Evolutionary conservation across 2,797 vertebrate species (phyloP).

Genomic region (Coreius guichenoti): DNA sequence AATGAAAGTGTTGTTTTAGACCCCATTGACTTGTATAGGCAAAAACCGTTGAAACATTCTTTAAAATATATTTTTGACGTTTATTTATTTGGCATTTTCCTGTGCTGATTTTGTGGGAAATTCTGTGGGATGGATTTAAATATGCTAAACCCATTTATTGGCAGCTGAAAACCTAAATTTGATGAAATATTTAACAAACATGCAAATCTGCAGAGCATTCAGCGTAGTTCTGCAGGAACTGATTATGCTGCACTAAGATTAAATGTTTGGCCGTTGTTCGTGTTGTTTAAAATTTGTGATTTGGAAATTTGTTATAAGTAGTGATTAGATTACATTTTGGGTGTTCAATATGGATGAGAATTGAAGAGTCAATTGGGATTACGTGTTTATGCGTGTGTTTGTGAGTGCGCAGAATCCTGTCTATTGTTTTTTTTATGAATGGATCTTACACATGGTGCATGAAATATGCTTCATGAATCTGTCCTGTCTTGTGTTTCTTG

Average conservation of each 20-base stretch:
- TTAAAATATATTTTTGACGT: background rate
- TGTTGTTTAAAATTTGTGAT: background rate
- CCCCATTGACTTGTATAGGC: background rate
- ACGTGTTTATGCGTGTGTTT: background rate
- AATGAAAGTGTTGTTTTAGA: background rate
- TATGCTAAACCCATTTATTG: background rate
- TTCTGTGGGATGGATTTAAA: background rate
- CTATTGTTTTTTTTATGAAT: conserved; percentile 23
- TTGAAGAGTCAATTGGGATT: background rate
- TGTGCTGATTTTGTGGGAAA: background rate
- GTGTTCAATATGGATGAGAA: background rate
- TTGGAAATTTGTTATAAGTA: background rate
- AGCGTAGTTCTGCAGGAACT: background rate
- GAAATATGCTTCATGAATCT: conserved; percentile 65
- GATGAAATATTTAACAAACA: background rate
- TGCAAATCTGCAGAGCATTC: conserved; percentile 6
- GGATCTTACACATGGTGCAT: conserved; percentile 55
- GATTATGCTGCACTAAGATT: background rate
- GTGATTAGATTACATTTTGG: background rate
- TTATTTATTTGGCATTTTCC: background rate
- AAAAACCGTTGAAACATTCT: background rate
- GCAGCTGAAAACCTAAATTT: background rate
- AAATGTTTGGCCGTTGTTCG: background rate
- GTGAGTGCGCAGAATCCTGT: background rate
- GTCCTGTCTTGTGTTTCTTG: background rate